Percentiles rank a stretch among this genome's conserved stretches.
phyloP scores from a whole-genome alignment of 2,113 vertebrate genomes.

The Aspidoscelis tigris region DNA sequence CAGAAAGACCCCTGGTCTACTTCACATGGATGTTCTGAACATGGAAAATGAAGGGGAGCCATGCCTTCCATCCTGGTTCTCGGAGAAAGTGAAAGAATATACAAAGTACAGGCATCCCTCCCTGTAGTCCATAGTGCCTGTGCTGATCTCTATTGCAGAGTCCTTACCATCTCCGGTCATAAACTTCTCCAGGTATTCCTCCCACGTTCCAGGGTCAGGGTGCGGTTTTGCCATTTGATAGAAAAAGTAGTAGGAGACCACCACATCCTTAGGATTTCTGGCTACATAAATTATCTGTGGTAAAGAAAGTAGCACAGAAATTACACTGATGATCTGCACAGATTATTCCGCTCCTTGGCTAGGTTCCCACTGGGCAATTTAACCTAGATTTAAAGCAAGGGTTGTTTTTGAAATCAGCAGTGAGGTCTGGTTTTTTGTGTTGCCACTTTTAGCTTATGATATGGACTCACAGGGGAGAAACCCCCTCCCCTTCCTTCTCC shows the following conservation, averaged over 20 bases:
- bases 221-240: constrained; percentile 71
- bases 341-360: not conserved
- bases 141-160: not conserved
- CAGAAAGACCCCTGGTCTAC: too few species aligned
- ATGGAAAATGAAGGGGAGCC: too few species aligned
- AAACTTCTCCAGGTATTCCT: constrained; percentile 77
- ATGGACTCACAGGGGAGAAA: too few species aligned
- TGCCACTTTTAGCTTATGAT: too few species aligned
- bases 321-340: not conserved
- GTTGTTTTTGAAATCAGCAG: too few species aligned
- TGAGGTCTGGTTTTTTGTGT: too few species aligned
- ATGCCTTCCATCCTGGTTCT: not conserved
- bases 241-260: constrained; percentile 81
- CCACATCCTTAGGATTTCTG: constrained; percentile 82
- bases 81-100: not conserved
- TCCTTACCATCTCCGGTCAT: constrained; percentile 70
- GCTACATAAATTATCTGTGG: constrained; percentile 79
- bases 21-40: too few species aligned
- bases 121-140: not conserved
- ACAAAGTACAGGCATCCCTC: not conserved
- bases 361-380: too few species aligned
- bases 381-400: too few species aligned
- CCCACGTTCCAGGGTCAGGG: constrained; percentile 80
- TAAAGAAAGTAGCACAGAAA: not conserved
- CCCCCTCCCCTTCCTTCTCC: too few species aligned